These are phyloP conservation scores for Micoletzkya japonica DNA, from an alignment of 2,888 invertebrate genomes.

Conservation along the genomic window DNA sequence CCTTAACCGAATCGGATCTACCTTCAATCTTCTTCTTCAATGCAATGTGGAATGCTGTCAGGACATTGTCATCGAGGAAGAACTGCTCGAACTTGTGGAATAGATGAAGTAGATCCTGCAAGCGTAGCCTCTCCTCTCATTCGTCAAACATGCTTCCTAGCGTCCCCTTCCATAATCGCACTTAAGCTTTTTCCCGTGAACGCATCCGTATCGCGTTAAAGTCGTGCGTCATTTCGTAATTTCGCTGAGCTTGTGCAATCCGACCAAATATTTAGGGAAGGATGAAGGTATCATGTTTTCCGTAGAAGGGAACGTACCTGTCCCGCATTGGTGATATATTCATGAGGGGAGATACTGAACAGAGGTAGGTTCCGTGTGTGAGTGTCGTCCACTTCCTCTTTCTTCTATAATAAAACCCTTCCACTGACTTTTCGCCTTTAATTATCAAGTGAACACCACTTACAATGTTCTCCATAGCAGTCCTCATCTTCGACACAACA, in stretches of 20 bases:
- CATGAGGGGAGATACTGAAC: constrained; percentile 32
- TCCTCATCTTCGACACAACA: constrained; percentile 20
- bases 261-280: too few species aligned
- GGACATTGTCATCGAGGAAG: constrained; percentile 32
- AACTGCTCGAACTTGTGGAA: constrained; percentile 35
- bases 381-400: constrained; percentile 18
- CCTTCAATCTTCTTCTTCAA: constrained; percentile 35
- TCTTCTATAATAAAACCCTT: constrained; percentile 3
- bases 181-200: too few species aligned
- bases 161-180: too few species aligned
- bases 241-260: too few species aligned
- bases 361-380: constrained; percentile 25
- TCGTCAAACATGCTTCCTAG: too few species aligned
- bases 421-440: neutral
- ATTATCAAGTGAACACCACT: constrained; percentile 1
- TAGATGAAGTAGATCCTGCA: constrained; percentile 32
- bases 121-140: neutral
- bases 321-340: constrained; percentile 33
- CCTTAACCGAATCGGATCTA: neutral
- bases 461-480: constrained; percentile 1
- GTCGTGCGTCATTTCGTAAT: too few species aligned
- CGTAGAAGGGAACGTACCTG: constrained; percentile 25
- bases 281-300: too few species aligned
- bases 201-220: too few species aligned
- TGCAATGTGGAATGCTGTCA: constrained; percentile 30